These are phyloP conservation scores for Sylvietta virens DNA, from an alignment of 2,113 vertebrate genomes.

Conservation along the genomic window DNA sequence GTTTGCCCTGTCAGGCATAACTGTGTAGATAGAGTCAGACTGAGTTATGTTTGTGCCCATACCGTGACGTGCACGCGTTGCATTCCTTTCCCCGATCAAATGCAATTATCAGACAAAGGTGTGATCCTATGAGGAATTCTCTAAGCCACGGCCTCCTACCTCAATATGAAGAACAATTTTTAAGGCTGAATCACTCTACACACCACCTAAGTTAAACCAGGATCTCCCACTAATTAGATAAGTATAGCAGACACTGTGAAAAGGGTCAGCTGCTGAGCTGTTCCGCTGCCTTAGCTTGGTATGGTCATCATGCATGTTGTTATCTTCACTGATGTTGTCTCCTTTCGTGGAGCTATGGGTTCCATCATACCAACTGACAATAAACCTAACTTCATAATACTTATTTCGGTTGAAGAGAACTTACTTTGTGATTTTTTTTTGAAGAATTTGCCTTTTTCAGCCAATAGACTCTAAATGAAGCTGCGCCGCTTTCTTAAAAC, in stretches of 20 bases:
- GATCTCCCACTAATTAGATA: not conserved
- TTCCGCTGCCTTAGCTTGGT: not conserved
- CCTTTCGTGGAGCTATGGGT: not conserved
- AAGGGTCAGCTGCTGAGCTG: not conserved
- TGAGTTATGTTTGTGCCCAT: not conserved
- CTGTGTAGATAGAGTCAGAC: not conserved
- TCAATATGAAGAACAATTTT: not conserved
- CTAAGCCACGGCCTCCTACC: not conserved
- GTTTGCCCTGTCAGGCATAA: not conserved
- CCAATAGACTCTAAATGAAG: not conserved
- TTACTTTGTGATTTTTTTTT: not conserved
- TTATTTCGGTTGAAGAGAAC: not conserved
- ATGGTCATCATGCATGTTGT: not conserved
- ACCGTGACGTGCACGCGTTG: accelerated
- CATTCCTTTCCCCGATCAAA: not conserved
- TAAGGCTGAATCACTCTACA: not conserved
- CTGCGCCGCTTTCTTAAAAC: not conserved
- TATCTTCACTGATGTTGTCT: not conserved
- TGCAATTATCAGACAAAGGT: not conserved
- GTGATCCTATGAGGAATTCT: not conserved
- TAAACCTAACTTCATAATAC: not conserved
- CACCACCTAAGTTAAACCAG: not conserved
- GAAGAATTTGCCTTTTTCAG: not conserved
- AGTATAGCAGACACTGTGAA: not conserved
- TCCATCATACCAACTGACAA: not conserved